These are phyloP conservation scores for Sebastes schlegelii DNA, from an alignment of 2,113 vertebrate species.

Conservation along the genomic window DNA sequence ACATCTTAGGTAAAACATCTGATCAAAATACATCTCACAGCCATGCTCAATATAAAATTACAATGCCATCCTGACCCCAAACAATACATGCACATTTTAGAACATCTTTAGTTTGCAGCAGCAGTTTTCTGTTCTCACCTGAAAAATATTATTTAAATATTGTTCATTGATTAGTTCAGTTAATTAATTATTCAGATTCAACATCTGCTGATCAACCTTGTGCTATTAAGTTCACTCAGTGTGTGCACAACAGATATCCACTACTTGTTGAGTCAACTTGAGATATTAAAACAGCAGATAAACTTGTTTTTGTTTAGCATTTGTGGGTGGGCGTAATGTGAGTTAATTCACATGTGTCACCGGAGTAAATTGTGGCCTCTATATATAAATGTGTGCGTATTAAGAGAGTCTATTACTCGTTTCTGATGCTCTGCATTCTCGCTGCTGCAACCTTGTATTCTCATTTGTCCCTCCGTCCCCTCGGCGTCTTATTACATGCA, in stretches of 20 bases:
- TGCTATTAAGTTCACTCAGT: not conserved
- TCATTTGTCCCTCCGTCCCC: constrained; percentile 53
- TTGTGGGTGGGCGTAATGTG: not conserved
- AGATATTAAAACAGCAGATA: not conserved
- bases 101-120: not conserved
- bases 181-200: not conserved
- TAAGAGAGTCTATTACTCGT: constrained; percentile 13
- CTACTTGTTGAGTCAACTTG: not conserved
- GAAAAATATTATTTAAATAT: not conserved
- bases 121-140: not conserved
- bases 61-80: not conserved
- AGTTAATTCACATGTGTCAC: constrained; percentile 9
- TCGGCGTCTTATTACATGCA: constrained; percentile 55
- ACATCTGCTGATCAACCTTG: constrained; percentile 2
- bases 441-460: constrained; percentile 48
- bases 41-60: not conserved
- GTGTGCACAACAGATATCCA: not conserved
- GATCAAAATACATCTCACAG: not conserved
- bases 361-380: constrained; percentile 4
- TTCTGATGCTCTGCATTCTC: constrained; percentile 27
- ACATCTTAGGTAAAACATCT: not conserved
- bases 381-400: not conserved
- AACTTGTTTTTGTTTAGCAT: not conserved
- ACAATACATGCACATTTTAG: not conserved
- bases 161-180: not conserved